A percentile compares a stretch with the other conserved stretches of the same genome.
Evolutionary conservation across 2,888 invertebrate species (phyloP).

Genomic region (Shargacucullia verbasci): DNA sequence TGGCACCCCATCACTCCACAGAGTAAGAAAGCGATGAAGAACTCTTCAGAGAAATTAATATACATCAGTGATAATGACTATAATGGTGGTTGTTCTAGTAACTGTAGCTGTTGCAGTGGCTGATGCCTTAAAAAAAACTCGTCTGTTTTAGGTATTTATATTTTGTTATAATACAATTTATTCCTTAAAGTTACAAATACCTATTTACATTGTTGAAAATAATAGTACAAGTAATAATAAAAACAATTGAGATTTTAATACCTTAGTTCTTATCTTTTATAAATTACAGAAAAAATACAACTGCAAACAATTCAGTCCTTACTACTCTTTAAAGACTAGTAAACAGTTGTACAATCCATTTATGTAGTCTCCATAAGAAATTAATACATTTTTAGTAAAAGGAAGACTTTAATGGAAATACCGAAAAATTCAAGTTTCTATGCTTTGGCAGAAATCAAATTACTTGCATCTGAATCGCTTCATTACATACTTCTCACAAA

Average conservation of each 20-base stretch:
- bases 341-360: constrained; percentile 64
- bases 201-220: constrained; percentile 81
- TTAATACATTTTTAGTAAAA: constrained; percentile 51
- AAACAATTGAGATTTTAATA: constrained; percentile 83
- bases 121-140: constrained; percentile 61
- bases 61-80: constrained; percentile 21
- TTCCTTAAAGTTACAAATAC: constrained; percentile 78
- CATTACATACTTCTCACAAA: constrained; percentile 64
- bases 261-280: constrained; percentile 66
- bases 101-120: constrained; percentile 43
- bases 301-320: constrained; percentile 71
- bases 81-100: constrained; percentile 39
- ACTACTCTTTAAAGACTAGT: constrained; percentile 74
- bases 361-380: constrained; percentile 53
- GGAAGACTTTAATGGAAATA: constrained; percentile 78
- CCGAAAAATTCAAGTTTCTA: constrained; percentile 65
- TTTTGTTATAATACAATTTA: constrained; percentile 87
- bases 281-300: constrained; percentile 70
- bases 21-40: constrained; percentile 23
- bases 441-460: constrained; percentile 84
- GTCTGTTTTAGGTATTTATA: constrained; percentile 79
- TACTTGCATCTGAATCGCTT: constrained; percentile 70
- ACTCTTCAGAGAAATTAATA: constrained; percentile 25
- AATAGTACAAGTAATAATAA: constrained; percentile 84
- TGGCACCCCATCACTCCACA: constrained; percentile 31